phyloP scores from a whole-genome alignment of 2,888 invertebrate genomes.

The Epinotia nisella region DNA sequence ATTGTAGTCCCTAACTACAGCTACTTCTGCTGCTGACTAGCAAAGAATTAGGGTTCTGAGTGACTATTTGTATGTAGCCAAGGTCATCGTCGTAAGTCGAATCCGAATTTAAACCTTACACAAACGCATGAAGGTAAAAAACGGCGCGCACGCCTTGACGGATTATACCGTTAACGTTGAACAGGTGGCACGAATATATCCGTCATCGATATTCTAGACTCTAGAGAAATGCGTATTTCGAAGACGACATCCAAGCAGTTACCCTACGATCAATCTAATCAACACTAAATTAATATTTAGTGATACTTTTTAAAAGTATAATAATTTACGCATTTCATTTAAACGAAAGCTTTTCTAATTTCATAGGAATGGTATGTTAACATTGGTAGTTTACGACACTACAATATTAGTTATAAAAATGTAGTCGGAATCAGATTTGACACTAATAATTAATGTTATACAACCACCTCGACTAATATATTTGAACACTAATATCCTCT shows the following conservation, averaged over 20 bases:
- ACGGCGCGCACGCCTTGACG: not conserved
- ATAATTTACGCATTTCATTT: constrained; percentile 42
- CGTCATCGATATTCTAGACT: too few species aligned
- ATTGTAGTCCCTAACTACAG: too few species aligned
- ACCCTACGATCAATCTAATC: constrained; percentile 37
- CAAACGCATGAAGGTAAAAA: not conserved
- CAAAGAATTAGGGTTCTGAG: not conserved
- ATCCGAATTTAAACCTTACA: constrained; percentile 1
- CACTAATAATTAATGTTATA: not conserved
- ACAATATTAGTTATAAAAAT: constrained; percentile 25
- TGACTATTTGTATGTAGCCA: not conserved
- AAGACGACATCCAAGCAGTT: constrained; percentile 35
- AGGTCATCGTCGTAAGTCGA: not conserved
- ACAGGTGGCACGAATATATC: not conserved
- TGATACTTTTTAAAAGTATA: constrained; percentile 44
- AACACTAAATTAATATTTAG: constrained; percentile 35
- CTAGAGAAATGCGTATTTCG: constrained; percentile 19
- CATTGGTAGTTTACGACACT: constrained; percentile 34
- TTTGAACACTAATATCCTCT: too few species aligned
- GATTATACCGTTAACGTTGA: not conserved
- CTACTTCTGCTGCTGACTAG: not conserved
- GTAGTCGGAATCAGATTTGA: constrained; percentile 20
- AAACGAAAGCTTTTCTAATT: constrained; percentile 38
- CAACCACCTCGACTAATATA: not conserved
- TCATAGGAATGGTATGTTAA: constrained; percentile 43